phyloP scores from a whole-genome alignment of 2,797 vertebrate genomes.

The Halcyon chelicuti region DNA sequence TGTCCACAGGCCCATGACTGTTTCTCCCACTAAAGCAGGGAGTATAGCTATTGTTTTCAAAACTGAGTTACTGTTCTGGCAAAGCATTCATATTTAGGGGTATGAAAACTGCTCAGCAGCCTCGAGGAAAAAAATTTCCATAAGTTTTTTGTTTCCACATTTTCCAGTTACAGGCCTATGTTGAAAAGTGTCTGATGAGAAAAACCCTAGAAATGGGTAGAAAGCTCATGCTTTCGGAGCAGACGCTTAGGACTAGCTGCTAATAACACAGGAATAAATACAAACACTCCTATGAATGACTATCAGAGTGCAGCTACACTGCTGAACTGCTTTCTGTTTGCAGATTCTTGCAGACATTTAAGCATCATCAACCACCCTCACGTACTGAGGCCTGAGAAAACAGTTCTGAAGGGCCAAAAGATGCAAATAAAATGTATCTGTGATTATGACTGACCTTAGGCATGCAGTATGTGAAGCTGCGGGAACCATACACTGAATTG shows the following conservation, averaged over 20 bases:
- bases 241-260: conserved; percentile 31
- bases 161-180: conserved; percentile 1
- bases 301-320: conserved; percentile 17
- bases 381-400: neutral
- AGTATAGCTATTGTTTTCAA: neutral
- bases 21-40: neutral
- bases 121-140: neutral
- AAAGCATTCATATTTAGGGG: neutral
- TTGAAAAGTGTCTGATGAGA: conserved; percentile 45
- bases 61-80: neutral
- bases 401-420: conserved; percentile 3
- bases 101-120: neutral
- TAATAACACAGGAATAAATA: conserved; percentile 33
- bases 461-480: neutral
- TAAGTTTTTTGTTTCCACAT: neutral
- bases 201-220: conserved; percentile 5
- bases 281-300: conserved; percentile 25
- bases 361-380: neutral
- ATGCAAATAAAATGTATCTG: conserved; percentile 46
- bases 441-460: conserved; percentile 31
- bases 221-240: neutral
- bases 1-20: neutral
- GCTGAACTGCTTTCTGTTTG: conserved; percentile 37
- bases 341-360: conserved; percentile 7
- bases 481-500: neutral